Conservation (phyloP, 2,113 vertebrate species). For the Caracal caracal region DNA sequence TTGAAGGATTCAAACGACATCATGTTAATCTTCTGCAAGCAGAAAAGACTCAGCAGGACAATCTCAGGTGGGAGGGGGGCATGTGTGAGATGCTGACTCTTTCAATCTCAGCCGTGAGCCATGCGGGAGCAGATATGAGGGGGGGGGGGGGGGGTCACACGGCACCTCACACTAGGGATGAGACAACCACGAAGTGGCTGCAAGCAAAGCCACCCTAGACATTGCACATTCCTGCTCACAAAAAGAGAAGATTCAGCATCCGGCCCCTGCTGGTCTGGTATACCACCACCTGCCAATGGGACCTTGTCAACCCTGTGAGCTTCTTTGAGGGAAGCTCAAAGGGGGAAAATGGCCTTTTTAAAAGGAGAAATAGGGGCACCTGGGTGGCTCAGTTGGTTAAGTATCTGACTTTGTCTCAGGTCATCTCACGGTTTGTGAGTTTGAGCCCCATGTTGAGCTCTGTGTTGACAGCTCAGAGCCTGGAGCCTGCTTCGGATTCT, state of each 20-base stretch:
- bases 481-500: too few relatives aligned
- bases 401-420: too few relatives aligned
- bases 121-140: background rate
- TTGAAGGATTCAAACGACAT: conserved; percentile 72
- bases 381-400: too few relatives aligned
- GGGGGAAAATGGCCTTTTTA: background rate
- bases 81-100: background rate
- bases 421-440: too few relatives aligned
- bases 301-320: too few relatives aligned
- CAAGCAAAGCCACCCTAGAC: background rate
- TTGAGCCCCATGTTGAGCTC: too few relatives aligned
- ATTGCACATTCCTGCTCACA: background rate
- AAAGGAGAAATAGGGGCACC: background rate
- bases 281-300: accelerated
- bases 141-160: background rate
- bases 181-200: background rate
- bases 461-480: too few relatives aligned
- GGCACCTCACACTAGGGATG: background rate
- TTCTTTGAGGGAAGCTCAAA: background rate
- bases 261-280: background rate
- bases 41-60: background rate
- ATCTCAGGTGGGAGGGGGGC: background rate
- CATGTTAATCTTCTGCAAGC: conserved; percentile 45
- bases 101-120: background rate
- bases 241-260: background rate